These are phyloP conservation scores for Astyanax mexicanus DNA, from an alignment of 2,797 vertebrate species.

Conservation along the genomic window DNA sequence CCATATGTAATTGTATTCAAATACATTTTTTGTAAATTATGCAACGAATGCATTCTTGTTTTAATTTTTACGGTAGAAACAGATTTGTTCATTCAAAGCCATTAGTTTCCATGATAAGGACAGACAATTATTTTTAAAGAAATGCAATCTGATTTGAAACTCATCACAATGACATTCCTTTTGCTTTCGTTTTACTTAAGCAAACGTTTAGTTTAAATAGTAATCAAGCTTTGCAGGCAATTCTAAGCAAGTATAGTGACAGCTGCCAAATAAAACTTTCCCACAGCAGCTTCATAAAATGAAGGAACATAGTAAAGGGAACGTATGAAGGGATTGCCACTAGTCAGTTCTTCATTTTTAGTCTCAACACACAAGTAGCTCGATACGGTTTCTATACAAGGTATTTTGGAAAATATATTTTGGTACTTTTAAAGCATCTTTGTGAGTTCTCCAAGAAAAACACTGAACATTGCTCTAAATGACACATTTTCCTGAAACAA, in stretches of 20 bases:
- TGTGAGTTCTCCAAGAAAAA: constrained; percentile 54
- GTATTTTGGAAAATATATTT: constrained; percentile 68
- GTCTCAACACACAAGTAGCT: constrained; percentile 36
- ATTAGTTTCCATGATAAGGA: constrained; percentile 8
- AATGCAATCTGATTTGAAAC: constrained; percentile 16
- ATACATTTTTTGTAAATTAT: constrained; percentile 80
- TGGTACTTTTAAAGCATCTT: constrained; percentile 65
- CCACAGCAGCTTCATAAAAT: background rate
- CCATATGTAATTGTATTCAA: constrained; percentile 82
- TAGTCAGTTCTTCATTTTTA: constrained; percentile 4
- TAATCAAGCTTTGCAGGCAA: background rate
- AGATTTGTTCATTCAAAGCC: background rate
- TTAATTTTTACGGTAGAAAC: constrained; percentile 38
- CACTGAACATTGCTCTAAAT: constrained; percentile 50
- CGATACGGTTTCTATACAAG: constrained; percentile 63
- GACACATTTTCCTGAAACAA: constrained; percentile 57
- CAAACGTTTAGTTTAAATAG: background rate
- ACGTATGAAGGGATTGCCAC: background rate
- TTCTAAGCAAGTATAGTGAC: background rate
- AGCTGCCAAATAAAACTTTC: background rate
- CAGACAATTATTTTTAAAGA: background rate
- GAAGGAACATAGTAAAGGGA: background rate
- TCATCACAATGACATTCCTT: constrained; percentile 43
- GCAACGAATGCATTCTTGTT: constrained; percentile 45
- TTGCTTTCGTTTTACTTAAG: constrained; percentile 21